Evolutionary conservation across 2,113 vertebrate species (phyloP).

Genomic region (Solea senegalensis): DNA sequence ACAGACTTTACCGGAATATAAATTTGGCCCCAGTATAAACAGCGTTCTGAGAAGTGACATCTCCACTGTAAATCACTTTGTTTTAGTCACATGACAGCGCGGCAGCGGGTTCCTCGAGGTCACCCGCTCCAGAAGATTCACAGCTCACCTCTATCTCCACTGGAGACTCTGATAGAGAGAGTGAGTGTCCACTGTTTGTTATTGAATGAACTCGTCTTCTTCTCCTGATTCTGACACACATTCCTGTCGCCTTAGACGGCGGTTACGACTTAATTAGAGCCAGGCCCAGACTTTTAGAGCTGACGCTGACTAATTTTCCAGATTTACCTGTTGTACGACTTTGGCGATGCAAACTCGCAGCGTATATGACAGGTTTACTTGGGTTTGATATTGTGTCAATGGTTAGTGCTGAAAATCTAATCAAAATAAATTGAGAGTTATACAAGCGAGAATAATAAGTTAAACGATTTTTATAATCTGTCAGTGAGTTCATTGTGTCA

Average conservation of each 20-base stretch:
- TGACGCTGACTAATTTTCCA: background rate
- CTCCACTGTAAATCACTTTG: background rate
- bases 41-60: background rate
- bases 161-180: background rate
- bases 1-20: background rate
- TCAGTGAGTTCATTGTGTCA: no score
- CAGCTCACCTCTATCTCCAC: background rate
- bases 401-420: background rate
- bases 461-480: no score
- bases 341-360: background rate
- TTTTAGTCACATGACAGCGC: background rate
- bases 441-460: background rate
- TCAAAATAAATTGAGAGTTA: no score
- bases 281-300: background rate
- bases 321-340: conserved; percentile 37
- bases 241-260: background rate
- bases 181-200: background rate
- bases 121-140: background rate
- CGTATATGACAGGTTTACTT: background rate
- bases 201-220: background rate
- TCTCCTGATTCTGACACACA: background rate
- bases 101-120: background rate
- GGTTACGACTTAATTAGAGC: background rate
- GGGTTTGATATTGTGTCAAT: background rate
- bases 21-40: background rate